These are phyloP conservation scores for Sebastes umbrosus DNA, from an alignment of 2,797 vertebrate genomes.

Conservation along the genomic window DNA sequence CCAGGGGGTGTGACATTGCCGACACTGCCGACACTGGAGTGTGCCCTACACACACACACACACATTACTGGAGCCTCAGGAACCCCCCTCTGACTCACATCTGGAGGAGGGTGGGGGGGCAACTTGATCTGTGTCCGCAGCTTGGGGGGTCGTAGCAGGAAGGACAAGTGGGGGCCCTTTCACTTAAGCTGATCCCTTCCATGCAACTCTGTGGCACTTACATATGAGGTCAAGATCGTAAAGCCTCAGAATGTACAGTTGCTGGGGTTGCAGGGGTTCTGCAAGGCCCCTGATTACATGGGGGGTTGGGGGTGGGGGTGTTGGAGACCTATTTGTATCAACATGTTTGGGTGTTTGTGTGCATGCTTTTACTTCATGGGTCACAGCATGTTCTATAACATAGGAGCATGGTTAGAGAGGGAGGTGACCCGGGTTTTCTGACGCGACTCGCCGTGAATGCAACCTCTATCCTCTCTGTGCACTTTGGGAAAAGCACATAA, in stretches of 20 bases:
- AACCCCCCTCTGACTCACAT: conserved; percentile 70
- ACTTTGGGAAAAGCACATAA: conserved; percentile 13
- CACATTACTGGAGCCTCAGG: conserved; percentile 43
- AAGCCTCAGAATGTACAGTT: conserved; percentile 79
- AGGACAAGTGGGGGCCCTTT: conserved; percentile 68
- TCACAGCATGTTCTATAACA: conserved; percentile 11
- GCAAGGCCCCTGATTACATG: conserved; percentile 34
- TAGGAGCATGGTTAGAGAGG: not conserved
- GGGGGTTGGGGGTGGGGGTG: not conserved
- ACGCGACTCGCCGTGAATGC: not conserved
- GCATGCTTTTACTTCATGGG: conserved; percentile 36
- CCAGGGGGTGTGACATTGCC: conserved; percentile 75
- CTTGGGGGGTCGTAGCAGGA: conserved; percentile 68
- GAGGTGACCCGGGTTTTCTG: conserved; percentile 2
- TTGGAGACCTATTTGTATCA: conserved; percentile 62
- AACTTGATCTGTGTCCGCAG: conserved; percentile 73
- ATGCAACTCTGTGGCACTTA: conserved; percentile 65
- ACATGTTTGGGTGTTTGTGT: conserved; percentile 55
- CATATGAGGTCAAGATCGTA: conserved; percentile 77
- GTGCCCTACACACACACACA: conserved; percentile 51
- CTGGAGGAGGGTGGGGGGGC: conserved; percentile 62
- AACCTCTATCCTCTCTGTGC: not conserved
- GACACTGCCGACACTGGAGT: conserved; percentile 61
- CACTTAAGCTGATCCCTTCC: conserved; percentile 72
- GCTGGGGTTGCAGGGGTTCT: conserved; percentile 57